Evolutionary conservation across 2,888 invertebrate species (phyloP), one percentile per base, ranked within the genome.

Genomic region (Erebia ligea): DNA sequence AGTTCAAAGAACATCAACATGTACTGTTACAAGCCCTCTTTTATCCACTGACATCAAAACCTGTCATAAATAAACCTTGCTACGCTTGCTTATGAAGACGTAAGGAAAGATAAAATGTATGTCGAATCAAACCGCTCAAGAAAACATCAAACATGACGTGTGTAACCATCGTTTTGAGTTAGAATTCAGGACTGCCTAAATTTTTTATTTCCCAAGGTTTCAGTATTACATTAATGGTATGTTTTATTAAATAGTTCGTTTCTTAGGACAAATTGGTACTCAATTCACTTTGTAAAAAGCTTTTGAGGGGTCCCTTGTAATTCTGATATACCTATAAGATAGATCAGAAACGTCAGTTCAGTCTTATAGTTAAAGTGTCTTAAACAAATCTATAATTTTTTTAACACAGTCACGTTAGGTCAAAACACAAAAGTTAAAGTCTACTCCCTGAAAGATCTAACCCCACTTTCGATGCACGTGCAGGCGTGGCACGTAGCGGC

Each of bases 1-100:
- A 48, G 48, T 13, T 48, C 48, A 48, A 48, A 13, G 48, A 13
- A 48, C 52, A n/a, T 52, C 52, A 52, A 17, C 17, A n/a, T 52
- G 17, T n/a, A 52, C 52, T 17, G 17, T n/a, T n/a, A n/a, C n/a
- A 8, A 9, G 17, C 13, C 15, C 15, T 52, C 52, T 52, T 6
- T 17, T 52, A 52, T 52, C 52, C n/a, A 52, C 17, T 52, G 17
- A 57, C 25, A 21, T 59, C 15, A 58, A 34, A 8, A 58, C 34
- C n/a, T 34, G n/a, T 58, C 58, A 34, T 58, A 25, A 42, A 59
- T 40, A 59, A 59, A 42, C 34, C 9, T 59, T 40, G n/a, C 40
- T 40, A 17, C 17, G 2, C 40, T 40, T 10, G 17, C 17, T 59
- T 59, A 40, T 25, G 25, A 42, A 40, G 59, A 59, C 17, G 59